phyloP scores from a whole-genome alignment of 2,797 vertebrate species.

The Sebastes dallii region DNA sequence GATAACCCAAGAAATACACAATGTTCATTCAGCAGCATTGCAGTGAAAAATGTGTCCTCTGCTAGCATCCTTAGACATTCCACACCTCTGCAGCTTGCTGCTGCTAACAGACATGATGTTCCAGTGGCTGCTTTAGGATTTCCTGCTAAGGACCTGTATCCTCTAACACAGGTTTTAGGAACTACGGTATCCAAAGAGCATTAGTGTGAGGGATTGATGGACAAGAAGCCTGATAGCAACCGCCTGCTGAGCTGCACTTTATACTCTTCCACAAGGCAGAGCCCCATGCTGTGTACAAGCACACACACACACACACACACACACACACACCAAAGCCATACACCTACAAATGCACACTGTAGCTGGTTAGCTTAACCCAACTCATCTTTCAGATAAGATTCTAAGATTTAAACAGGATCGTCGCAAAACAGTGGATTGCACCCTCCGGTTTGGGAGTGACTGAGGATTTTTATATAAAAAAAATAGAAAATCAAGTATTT shows the following conservation, averaged over 20 bases:
- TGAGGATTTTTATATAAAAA: neutral
- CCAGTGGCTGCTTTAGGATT: neutral
- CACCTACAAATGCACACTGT: neutral
- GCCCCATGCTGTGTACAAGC: neutral
- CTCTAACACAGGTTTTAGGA: neutral
- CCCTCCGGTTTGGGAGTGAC: too few relatives aligned
- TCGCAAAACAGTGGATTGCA: too few relatives aligned
- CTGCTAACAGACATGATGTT: neutral
- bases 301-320: too few relatives aligned
- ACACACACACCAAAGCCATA: neutral
- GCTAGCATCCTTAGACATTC: too few relatives aligned
- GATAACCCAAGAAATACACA: too few relatives aligned
- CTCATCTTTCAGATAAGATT: too few relatives aligned
- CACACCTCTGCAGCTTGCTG: neutral
- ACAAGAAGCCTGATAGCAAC: neutral
- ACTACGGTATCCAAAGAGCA: neutral
- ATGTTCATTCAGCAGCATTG: too few relatives aligned
- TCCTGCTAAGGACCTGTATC: neutral
- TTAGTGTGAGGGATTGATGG: neutral
- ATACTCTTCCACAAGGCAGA: neutral
- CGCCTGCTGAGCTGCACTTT: slow-evolving; percentile 9
- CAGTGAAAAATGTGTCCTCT: too few relatives aligned
- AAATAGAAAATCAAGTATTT: neutral
- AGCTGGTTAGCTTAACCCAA: too few relatives aligned
- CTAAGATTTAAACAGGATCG: too few relatives aligned